Percentiles rank a stretch among this genome's conserved stretches.
Evolutionary conservation across 2,888 invertebrate species (phyloP).

Genomic region (Allophyes oxyacanthae): DNA sequence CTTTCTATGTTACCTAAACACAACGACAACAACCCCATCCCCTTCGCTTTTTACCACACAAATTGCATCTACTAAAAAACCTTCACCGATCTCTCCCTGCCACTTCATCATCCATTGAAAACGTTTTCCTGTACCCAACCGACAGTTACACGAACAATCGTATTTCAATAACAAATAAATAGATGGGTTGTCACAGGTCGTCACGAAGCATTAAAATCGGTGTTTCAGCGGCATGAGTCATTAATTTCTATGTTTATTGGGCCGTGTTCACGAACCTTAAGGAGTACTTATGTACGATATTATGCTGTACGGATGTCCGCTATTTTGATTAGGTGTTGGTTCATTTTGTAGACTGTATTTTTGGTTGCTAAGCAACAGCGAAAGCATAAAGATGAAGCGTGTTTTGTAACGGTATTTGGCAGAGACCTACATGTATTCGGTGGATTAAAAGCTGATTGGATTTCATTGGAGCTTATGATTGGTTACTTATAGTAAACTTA

Average conservation of each 20-base stretch:
- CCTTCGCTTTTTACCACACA: slow-evolving; percentile 1
- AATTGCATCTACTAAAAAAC: slow-evolving; percentile 27
- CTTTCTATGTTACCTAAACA: slow-evolving; percentile 20
- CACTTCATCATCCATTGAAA: slow-evolving; percentile 30
- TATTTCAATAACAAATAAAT: slow-evolving; percentile 67
- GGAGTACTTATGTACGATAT: slow-evolving; percentile 49
- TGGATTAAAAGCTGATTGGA: no score
- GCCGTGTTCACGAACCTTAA: slow-evolving; percentile 72
- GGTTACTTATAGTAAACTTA: no score
- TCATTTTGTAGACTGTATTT: not conserved
- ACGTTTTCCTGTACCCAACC: slow-evolving; percentile 36
- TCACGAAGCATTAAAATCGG: slow-evolving; percentile 85
- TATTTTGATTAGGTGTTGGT: slow-evolving; percentile 23
- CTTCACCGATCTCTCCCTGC: not conserved
- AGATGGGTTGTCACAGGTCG: slow-evolving; percentile 74
- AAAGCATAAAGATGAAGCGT: no score
- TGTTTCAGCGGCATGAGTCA: slow-evolving; percentile 82
- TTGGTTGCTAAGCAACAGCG: no score
- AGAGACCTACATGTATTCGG: no score
- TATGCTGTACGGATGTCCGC: slow-evolving; percentile 47
- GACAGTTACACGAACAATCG: slow-evolving; percentile 59
- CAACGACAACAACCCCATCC: slow-evolving; percentile 3
- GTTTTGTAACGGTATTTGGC: no score
- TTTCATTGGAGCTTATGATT: no score
- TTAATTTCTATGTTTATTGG: slow-evolving; percentile 84